Conservation (phyloP, 2,888 invertebrate species). For the Clivina fossor region DNA sequence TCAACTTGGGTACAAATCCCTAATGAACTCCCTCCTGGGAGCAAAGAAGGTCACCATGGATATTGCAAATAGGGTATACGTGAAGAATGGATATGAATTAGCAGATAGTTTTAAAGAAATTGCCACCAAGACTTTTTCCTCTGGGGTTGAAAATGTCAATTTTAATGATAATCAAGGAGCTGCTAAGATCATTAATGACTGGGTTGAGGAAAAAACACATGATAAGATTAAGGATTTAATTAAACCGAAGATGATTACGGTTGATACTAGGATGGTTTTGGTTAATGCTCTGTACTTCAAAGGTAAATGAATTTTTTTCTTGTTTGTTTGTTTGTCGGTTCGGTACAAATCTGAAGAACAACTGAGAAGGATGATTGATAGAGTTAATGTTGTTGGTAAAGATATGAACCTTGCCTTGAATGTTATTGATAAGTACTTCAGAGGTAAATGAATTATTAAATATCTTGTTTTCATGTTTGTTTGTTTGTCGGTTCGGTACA, state of each 20-base stretch:
- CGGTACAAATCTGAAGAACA: too few species aligned
- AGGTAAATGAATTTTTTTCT: conserved; percentile 47
- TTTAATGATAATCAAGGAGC: conserved; percentile 41
- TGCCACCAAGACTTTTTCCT: conserved; percentile 63
- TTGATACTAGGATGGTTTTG: conserved; percentile 44
- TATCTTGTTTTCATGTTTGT: too few species aligned
- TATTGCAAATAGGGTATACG: conserved; percentile 71
- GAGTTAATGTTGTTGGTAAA: too few species aligned
- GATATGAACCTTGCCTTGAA: too few species aligned
- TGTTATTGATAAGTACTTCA: too few species aligned
- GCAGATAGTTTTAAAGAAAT: conserved; percentile 59
- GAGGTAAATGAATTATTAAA: too few species aligned
- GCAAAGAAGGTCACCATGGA: conserved; percentile 43
- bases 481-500: too few species aligned
- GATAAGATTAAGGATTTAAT: conserved; percentile 47
- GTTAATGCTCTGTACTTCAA: conserved; percentile 50
- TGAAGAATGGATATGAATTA: conserved; percentile 58
- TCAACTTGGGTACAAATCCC: conserved; percentile 33
- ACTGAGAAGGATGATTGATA: too few species aligned
- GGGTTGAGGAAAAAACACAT: conserved; percentile 49
- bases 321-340: too few species aligned
- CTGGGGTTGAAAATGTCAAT: conserved; percentile 57
- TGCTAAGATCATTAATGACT: conserved; percentile 46
- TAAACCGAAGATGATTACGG: conserved; percentile 38
- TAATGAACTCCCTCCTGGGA: conserved; percentile 34